These are phyloP conservation scores for Girardinichthys multiradiatus DNA, from an alignment of 2,113 vertebrate genomes.

Conservation along the genomic window DNA sequence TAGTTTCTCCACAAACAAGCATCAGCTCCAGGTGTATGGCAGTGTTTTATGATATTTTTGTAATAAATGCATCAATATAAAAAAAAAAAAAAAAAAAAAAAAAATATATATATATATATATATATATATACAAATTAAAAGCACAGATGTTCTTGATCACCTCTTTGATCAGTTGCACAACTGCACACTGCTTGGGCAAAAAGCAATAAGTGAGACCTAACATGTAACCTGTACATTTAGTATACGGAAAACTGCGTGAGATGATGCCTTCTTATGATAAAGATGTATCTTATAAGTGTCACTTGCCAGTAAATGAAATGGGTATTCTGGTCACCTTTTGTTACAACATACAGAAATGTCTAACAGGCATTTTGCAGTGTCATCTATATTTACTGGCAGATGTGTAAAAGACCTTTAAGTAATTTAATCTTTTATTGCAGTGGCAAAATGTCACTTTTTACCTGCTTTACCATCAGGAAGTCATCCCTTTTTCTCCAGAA, in stretches of 20 bases:
- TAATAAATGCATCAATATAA: constrained; percentile 5
- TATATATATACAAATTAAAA: not conserved
- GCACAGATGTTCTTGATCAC: not conserved
- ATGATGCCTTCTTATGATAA: not conserved
- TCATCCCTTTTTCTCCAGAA: not conserved
- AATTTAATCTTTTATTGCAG: not conserved
- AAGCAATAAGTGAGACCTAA: not conserved
- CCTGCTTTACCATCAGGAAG: not conserved
- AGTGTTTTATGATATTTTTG: constrained; percentile 2
- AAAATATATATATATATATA: too few relatives aligned
- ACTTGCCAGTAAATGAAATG: not conserved
- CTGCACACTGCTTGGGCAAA: not conserved
- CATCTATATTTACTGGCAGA: not conserved
- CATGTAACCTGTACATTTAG: not conserved
- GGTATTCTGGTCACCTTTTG: too few relatives aligned
- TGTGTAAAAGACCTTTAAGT: not conserved
- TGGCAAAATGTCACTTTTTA: not conserved
- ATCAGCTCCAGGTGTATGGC: not conserved
- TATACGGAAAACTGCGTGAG: not conserved
- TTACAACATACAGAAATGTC: too few relatives aligned
- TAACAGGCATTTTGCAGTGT: not conserved
- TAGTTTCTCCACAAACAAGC: constrained; percentile 8
- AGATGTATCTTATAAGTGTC: not conserved
- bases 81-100: not conserved
- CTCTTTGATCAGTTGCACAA: too few relatives aligned